Percentiles rank a stretch among this genome's conserved stretches.
Conservation (phyloP, 2,888 invertebrate genomes). For the Agriopis aurantiaria region DNA sequence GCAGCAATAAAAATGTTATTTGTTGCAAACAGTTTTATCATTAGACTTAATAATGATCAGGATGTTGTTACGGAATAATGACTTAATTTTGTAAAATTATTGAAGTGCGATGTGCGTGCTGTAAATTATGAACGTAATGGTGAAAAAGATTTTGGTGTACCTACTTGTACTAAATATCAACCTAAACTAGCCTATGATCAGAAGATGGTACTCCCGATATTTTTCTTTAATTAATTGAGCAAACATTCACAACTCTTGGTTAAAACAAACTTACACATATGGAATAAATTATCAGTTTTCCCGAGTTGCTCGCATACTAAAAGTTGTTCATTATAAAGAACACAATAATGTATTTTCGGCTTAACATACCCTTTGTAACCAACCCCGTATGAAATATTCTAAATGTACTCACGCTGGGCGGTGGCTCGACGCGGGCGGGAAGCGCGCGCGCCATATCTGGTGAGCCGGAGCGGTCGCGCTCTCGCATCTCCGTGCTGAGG, state of each 20-base stretch:
- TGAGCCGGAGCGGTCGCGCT: slow-evolving; percentile 77
- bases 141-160: neutral
- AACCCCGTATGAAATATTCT: neutral
- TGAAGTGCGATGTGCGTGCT: neutral
- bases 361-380: too few species aligned
- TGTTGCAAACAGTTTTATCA: neutral
- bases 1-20: neutral
- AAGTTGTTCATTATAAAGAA: too few species aligned
- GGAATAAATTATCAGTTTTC: too few species aligned
- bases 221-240: too few species aligned
- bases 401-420: slow-evolving; percentile 50
- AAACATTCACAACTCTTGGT: too few species aligned
- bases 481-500: slow-evolving; percentile 75
- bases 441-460: slow-evolving; percentile 71
- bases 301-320: too few species aligned
- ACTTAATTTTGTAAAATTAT: neutral
- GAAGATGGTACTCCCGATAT: too few species aligned
- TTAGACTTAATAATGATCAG: neutral
- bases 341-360: too few species aligned
- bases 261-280: too few species aligned
- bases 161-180: too few species aligned
- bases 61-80: neutral
- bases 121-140: neutral
- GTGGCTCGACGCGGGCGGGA: slow-evolving; percentile 73
- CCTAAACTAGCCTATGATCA: too few species aligned